Base-by-base conservation (phyloP, 2,888 invertebrate species). In the Latrodectus elegans region DNA sequence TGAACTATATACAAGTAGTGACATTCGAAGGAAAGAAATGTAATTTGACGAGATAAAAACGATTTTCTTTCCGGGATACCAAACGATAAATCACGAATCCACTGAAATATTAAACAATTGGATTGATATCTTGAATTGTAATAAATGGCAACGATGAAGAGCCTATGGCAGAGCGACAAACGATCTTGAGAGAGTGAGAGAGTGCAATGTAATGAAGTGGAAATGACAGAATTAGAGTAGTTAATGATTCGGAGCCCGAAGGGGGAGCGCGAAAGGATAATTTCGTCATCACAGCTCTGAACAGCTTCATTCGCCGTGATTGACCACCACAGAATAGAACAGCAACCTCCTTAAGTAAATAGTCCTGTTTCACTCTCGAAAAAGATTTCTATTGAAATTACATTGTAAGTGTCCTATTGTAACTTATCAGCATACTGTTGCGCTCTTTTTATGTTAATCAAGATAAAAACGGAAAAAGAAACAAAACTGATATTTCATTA, bases 141-240 rank as follows among this genome's bases (percentile, higher is more conserved):
- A 60, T 12, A n/a, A n/a, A 60, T 60, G 60, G 60, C 60, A 60
- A 60, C 60, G 60, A 15, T 60, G 60, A 60, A 60, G 60, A 60
- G 60, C 60, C 60, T 60, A 60, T 60, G 53, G 17, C 17, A 55
- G 15, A 49, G 73, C 72, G 75, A 82, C 82, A 75, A 82, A 70
- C 55, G 17, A 68, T 80, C 64, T 72, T 72, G 52, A 51, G 60
- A 17, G 67, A 17, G 22, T 38, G 38, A 38, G 38, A 38, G 60
- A 60, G 49, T 55, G 68, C 53, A 52, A 70, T 10, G 53, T 79
- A 79, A 79, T 73, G 76, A 22, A 65, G 74, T 68, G 84, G 52
- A 68, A 71, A 82, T 73, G 38, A 78, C 73, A 55, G 68, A 84
- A 70, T 60, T 67, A 73, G 73, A 74, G 84, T n/a, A 22, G 73